A percentile compares a stretch with the other conserved stretches of the same genome.
Evolutionary conservation across 1,140 invertebrate species (phyloP).

Genomic region (Spodoptera litura): DNA sequence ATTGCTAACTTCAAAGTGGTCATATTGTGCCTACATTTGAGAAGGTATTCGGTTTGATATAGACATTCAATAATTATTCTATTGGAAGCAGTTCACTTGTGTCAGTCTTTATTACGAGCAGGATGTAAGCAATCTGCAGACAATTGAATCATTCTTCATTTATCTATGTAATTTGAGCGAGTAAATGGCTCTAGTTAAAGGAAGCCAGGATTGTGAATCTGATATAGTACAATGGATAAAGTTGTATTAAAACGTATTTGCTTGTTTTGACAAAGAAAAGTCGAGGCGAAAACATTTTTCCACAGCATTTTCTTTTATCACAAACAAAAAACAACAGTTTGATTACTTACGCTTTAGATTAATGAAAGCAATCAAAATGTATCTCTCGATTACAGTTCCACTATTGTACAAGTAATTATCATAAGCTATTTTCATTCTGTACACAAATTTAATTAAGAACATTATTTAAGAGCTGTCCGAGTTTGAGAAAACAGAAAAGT

Average conservation of each 20-base stretch:
- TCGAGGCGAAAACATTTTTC: not conserved
- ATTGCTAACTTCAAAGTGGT: conserved; percentile 23
- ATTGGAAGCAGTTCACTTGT: conserved; percentile 45
- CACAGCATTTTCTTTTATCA: not conserved
- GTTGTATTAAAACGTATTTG: too few species aligned
- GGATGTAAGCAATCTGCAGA: conserved; percentile 57
- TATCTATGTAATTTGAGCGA: conserved; percentile 40
- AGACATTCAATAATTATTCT: conserved; percentile 44
- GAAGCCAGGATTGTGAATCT: not conserved
- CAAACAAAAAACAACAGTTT: not conserved
- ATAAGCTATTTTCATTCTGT: conserved; percentile 69
- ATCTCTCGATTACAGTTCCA: conserved; percentile 27
- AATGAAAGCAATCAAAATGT: conserved; percentile 31
- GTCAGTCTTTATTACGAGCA: conserved; percentile 61
- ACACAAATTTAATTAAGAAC: conserved; percentile 80
- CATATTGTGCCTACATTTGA: not conserved
- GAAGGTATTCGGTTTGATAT: not conserved
- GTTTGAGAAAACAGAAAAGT: conserved; percentile 84
- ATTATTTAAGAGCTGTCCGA: conserved; percentile 82
- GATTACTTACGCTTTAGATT: not conserved
- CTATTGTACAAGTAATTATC: conserved; percentile 53
- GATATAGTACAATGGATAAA: not conserved
- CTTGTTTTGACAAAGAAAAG: too few species aligned
- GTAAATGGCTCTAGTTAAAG: conserved; percentile 31
- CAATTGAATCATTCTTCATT: conserved; percentile 60